Evolutionary conservation across 2,113 vertebrate genomes (phyloP), one percentile per base, ranked within the genome.

Genomic region (Tupaia chinensis): DNA sequence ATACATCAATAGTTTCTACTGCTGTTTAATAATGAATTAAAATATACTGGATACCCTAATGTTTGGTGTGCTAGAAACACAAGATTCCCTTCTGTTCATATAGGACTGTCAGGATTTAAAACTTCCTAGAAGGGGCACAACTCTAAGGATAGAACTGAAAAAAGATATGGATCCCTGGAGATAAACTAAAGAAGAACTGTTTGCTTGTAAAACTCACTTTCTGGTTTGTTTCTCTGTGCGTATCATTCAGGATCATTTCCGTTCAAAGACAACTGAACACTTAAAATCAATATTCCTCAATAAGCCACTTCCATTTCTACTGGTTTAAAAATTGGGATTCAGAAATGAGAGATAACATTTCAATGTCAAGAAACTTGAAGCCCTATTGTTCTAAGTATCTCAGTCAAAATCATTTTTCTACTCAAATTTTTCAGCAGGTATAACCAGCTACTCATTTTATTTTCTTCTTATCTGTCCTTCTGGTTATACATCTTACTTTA

Each of bases 271-370:
- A 85, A 54, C 4, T 7, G 4, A 68, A 63, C 66, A 25, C 10
- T 87, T 65, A 34, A 78, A 70, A 58, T 78, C 22, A 44, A 1
- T 65, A 1, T 34, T 44, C 72, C 23, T 44, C 66, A 25, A 1
- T 4, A 78, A 34, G 6, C 56, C 72, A 27, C 44, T 77, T 76
- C 17, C 10, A 32, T 78, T 34, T 63, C 29, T 2, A 29, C 14
- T 15, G 79, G 29, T 58, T 95, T 86, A 85, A 93, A 87, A 87
- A 70, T 0, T 79, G 34, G 82, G 88, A 60, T 80, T 90, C 23
- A 80, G 20, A 81, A 89, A 54, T 63, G 54, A 79, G 27, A 29
- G 60, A 56, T 9, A 78, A 27, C 5, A 16, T 25, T 89, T 78
- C 34, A 22, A 1, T 73, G 73, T 93, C 29, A 53, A 0, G 73